Conservation (phyloP, 2,888 invertebrate species). For the Pterobdella sp. region DNA sequence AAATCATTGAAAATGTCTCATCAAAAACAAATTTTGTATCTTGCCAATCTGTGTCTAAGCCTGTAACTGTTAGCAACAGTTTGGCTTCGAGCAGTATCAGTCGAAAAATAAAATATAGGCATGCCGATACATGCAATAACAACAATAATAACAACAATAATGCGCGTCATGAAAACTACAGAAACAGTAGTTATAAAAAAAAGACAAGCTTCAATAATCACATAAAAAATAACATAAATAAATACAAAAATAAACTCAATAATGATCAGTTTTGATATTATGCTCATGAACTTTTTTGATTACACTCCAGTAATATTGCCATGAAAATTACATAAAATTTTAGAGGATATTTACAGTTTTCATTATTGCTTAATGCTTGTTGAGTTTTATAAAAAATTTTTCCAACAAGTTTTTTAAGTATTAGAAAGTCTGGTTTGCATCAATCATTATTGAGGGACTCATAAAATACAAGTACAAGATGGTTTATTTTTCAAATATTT, state of each 20-base stretch:
- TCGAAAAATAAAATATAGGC: background rate
- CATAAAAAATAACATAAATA: slow-evolving; percentile 2
- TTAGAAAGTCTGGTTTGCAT: no score
- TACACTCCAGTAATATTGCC: background rate
- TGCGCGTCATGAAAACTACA: background rate
- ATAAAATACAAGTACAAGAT: no score
- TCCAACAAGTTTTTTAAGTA: no score
- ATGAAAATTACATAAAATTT: background rate
- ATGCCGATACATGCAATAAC: slow-evolving; percentile 3
- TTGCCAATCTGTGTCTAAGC: background rate
- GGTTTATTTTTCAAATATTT: no score
- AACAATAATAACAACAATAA: slow-evolving; percentile 6
- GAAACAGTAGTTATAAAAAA: background rate
- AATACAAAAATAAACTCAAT: background rate
- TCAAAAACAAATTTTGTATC: background rate
- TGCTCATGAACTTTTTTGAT: background rate
- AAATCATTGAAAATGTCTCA: background rate
- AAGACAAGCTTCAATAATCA: background rate
- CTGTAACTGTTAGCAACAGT: background rate
- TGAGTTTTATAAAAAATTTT: no score
- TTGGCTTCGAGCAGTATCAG: background rate
- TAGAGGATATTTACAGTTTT: background rate
- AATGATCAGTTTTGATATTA: background rate
- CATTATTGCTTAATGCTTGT: no score
- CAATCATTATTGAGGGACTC: no score